phyloP scores from a whole-genome alignment of 92 coral and sea anemone genomes.

The Virgularia gustaviana region DNA sequence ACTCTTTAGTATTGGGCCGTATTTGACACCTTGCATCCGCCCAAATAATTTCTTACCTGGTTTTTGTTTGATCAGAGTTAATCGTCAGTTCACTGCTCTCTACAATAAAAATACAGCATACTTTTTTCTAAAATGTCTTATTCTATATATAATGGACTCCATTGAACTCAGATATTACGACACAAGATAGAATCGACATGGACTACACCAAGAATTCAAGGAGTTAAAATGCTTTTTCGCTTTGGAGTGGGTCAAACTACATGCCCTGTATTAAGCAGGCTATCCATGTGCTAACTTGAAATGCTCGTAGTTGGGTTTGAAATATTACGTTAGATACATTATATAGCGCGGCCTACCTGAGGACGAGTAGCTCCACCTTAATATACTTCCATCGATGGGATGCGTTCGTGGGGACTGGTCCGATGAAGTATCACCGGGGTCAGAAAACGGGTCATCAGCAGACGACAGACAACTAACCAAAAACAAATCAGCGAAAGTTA shows the following conservation, averaged over 20 bases:
- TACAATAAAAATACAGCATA: neutral
- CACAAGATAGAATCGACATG: no score
- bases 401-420: conserved; percentile 28
- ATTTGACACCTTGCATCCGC: neutral
- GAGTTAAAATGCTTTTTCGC: no score
- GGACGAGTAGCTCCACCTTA: conserved; percentile 20
- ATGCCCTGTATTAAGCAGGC: neutral
- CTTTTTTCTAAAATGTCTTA: no score
- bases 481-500: neutral
- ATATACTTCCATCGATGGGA: conserved; percentile 24
- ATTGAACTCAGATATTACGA: no score
- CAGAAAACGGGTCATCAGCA: conserved; percentile 31
- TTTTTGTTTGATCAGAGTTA: conserved; percentile 27
- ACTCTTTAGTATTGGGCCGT: no score
- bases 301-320: neutral
- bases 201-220: no score
- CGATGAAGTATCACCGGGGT: conserved; percentile 19
- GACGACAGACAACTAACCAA: conserved; percentile 14
- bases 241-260: no score
- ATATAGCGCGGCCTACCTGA: no score
- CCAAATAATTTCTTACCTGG: neutral
- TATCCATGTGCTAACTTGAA: neutral
- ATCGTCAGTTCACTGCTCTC: conserved; percentile 23
- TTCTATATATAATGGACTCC: no score
- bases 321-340: no score